Evolutionary conservation across 1,140 invertebrate species (phyloP), one percentile per base, ranked within the genome.

Genomic region (Melitaea cinxia): DNA sequence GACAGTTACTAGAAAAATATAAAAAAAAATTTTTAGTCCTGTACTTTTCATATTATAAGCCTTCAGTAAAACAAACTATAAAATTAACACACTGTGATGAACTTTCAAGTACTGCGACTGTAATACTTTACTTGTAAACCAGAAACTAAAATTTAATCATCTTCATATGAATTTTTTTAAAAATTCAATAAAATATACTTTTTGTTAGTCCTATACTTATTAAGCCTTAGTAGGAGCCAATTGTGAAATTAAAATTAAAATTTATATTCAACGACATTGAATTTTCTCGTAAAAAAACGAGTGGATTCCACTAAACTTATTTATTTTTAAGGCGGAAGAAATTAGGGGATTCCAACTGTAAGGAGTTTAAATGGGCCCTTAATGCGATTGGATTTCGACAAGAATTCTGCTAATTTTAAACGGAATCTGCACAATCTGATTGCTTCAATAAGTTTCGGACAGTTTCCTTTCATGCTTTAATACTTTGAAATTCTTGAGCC

Each of bases 391-490:
- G 80, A 82, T 84, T 58, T 76, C 68, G 68, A 73, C 78, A 88
- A 84, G 86, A 85, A 88, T 88, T 83, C 73, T 71, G 84, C 78
- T 86, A 87, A 89, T 88, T 80, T 87, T 85, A 74, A 87, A 78
- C 79, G 85, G 83, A 85, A 87, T 88, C 77, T 79, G 78, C 75
- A 79, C 82, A 85, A 85, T 89, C 85, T 85, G 83, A 87, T 87
- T 84, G 84, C 83, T 85, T 80, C 87, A 83, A 89, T 88, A 89
- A 89, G 80, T 88, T 89, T 82, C 74, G 78, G 80, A 75, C 85
- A 85, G 80, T 87, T 86, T 82, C 75, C 74, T 79, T 85, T 79
- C 78, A 88, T 81, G 83, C 83, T 85, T 83, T 82, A 83, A 87
- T 79, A 78, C 79, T 85, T 87, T 79, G 71, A 69, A 75, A 83